phyloP scores from a whole-genome alignment of 1,140 invertebrate species.

The Drosophila rufa region DNA sequence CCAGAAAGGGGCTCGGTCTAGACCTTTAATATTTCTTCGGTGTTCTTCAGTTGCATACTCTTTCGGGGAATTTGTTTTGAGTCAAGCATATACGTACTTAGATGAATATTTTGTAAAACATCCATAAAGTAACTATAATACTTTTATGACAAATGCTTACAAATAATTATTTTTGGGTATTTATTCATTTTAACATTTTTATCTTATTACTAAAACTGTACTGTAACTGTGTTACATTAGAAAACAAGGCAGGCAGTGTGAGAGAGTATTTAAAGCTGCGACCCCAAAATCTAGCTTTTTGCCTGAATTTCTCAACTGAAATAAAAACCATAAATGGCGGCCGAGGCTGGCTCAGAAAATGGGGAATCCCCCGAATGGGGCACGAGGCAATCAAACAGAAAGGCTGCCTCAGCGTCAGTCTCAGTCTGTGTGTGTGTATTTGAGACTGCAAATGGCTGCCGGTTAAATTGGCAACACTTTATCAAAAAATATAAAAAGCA shows the following conservation, averaged over 20 bases:
- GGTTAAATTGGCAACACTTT: constrained; percentile 83
- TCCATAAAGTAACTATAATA: too few species aligned
- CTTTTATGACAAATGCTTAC: too few species aligned
- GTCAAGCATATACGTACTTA: background rate
- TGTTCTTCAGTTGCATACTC: background rate
- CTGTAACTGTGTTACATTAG: background rate
- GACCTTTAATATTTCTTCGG: constrained; percentile 15
- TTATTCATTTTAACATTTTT: too few species aligned
- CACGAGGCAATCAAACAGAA: constrained; percentile 78
- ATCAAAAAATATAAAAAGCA: constrained; percentile 83
- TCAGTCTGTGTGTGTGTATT: constrained; percentile 31
- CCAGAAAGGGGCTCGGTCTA: constrained; percentile 5
- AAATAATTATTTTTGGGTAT: too few species aligned
- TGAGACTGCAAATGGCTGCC: constrained; percentile 73
- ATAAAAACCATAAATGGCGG: constrained; percentile 75
- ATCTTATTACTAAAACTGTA: too few species aligned
- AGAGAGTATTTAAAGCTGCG: constrained; percentile 10
- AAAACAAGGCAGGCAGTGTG: background rate
- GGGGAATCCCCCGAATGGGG: constrained; percentile 26
- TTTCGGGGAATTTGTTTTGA: background rate
- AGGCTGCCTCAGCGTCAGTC: constrained; percentile 58
- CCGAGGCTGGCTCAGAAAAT: constrained; percentile 7
- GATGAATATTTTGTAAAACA: too few species aligned
- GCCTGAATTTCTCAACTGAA: constrained; percentile 54
- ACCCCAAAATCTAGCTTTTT: background rate